A percentile compares a stretch with the other conserved stretches of the same genome.
phyloP scores from a whole-genome alignment of 1,140 invertebrate genomes.

The Leptinotarsa texana region DNA sequence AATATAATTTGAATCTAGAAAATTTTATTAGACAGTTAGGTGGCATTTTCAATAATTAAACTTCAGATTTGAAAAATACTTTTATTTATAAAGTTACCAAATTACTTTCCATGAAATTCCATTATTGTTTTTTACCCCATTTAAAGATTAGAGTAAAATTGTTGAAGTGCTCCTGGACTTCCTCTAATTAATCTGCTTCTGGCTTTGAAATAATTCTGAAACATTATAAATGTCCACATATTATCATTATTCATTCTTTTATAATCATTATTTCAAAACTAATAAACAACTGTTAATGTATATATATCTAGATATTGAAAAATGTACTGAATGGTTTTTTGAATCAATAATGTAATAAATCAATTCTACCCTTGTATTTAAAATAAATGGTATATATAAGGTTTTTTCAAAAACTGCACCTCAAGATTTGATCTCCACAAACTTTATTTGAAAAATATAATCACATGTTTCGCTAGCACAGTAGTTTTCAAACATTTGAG shows the following conservation, averaged over 20 bases:
- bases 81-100: neutral
- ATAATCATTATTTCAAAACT: neutral
- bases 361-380: too few species aligned
- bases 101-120: neutral
- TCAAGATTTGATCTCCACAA: too few species aligned
- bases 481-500: too few species aligned
- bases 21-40: neutral
- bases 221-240: conserved; percentile 1
- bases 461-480: too few species aligned
- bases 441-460: too few species aligned
- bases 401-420: too few species aligned
- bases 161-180: conserved; percentile 44
- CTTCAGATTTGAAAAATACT: neutral
- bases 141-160: conserved; percentile 31
- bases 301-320: too few species aligned
- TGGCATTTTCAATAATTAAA: neutral
- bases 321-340: too few species aligned
- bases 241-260: neutral
- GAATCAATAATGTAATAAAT: too few species aligned
- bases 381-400: too few species aligned
- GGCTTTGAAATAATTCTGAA: conserved; percentile 45
- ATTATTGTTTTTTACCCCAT: neutral
- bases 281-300: too few species aligned
- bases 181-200: conserved; percentile 47
- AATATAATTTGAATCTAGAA: too few species aligned